phyloP scores from a whole-genome alignment of 1,140 invertebrate species.

The Hypothenemus hampei region DNA sequence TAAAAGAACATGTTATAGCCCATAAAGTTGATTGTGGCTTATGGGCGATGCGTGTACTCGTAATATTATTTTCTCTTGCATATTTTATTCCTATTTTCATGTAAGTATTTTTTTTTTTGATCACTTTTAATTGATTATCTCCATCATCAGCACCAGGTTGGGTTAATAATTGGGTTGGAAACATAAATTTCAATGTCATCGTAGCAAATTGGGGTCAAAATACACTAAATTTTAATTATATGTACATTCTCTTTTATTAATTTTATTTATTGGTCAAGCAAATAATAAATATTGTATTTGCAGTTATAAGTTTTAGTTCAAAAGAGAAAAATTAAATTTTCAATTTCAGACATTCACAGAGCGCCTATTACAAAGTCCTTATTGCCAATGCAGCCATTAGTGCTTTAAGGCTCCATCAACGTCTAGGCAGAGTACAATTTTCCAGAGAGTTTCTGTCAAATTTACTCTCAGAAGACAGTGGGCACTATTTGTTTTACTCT shows the following conservation, averaged over 20 bases:
- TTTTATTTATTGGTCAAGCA: too few relatives aligned
- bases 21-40: constrained; percentile 82
- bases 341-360: constrained; percentile 50
- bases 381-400: constrained; percentile 89
- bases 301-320: too few relatives aligned
- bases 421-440: constrained; percentile 76
- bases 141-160: too few relatives aligned
- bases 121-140: too few relatives aligned
- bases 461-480: constrained; percentile 87
- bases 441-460: constrained; percentile 73
- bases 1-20: constrained; percentile 66
- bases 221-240: too few relatives aligned
- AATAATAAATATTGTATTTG: too few relatives aligned
- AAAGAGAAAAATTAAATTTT: too few relatives aligned
- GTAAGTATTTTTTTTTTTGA: constrained; percentile 60
- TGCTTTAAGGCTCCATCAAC: constrained; percentile 88
- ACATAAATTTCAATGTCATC: too few relatives aligned
- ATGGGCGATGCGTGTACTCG: constrained; percentile 77
- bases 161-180: too few relatives aligned
- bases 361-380: constrained; percentile 85
- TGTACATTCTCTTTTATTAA: too few relatives aligned
- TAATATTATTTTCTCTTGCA: constrained; percentile 74
- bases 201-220: background rate
- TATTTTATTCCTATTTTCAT: constrained; percentile 87
- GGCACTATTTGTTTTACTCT: constrained; percentile 93